Percentiles rank a stretch among this genome's conserved stretches.
These are phyloP conservation scores for Eudasyphora cyanicolor DNA, from an alignment of 2,888 invertebrate genomes.

Conservation along the genomic window DNA sequence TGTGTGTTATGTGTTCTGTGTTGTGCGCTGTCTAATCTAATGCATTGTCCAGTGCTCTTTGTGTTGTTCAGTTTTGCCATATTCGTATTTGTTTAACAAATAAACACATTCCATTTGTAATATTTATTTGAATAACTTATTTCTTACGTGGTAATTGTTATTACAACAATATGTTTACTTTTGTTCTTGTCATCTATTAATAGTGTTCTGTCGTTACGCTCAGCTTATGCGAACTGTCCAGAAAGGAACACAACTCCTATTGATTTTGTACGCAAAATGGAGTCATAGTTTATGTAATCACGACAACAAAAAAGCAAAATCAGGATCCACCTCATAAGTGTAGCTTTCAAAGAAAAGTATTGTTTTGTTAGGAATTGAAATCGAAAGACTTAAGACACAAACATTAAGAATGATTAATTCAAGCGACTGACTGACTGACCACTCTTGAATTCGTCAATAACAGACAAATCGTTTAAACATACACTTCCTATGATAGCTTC, in stretches of 20 bases:
- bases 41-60: constrained; percentile 32
- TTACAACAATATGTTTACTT: constrained; percentile 55
- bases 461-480: not conserved
- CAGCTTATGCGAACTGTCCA: not conserved
- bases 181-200: constrained; percentile 9
- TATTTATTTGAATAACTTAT: constrained; percentile 30
- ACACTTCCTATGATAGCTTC: not conserved
- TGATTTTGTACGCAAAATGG: not conserved
- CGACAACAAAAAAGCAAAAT: too few species aligned
- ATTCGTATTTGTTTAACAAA: constrained; percentile 51
- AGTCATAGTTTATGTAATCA: not conserved
- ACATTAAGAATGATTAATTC: not conserved
- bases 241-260: not conserved
- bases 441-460: not conserved
- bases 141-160: constrained; percentile 55
- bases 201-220: too few species aligned
- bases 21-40: constrained; percentile 50
- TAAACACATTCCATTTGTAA: constrained; percentile 57
- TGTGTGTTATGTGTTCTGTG: constrained; percentile 50
- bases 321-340: not conserved
- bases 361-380: not conserved
- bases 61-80: constrained; percentile 10
- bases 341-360: too few species aligned
- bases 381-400: constrained; percentile 8
- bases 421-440: too few species aligned